Conservation (phyloP, 2,113 vertebrate species). For the Chascanopsetta lugubris region DNA sequence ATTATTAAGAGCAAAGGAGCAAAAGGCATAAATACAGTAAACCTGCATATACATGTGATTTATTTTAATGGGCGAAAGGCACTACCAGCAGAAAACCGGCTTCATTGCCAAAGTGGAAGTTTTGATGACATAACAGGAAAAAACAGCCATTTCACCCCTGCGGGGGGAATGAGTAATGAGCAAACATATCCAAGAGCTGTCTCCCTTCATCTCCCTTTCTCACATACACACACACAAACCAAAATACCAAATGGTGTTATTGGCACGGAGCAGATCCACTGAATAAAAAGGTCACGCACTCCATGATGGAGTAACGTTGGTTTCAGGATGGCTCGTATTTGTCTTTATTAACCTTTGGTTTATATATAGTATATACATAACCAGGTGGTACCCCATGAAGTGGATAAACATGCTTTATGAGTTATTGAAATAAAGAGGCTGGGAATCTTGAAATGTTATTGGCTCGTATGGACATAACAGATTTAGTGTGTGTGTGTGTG, state of each 20-base stretch:
- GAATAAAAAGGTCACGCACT: conserved; percentile 62
- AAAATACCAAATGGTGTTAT: conserved; percentile 51
- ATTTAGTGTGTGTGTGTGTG: too few species aligned
- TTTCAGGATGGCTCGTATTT: conserved; percentile 39
- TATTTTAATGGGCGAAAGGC: conserved; percentile 7
- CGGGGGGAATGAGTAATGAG: conserved; percentile 67
- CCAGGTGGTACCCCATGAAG: conserved; percentile 15
- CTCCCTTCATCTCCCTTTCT: conserved; percentile 2
- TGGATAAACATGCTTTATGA: conserved; percentile 26
- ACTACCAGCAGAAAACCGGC: conserved; percentile 29
- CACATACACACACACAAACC: conserved; percentile 10
- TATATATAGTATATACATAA: background rate
- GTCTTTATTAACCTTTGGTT: conserved; percentile 55
- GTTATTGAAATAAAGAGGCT: conserved; percentile 31
- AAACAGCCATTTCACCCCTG: conserved; percentile 63
- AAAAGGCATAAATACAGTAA: conserved; percentile 2
- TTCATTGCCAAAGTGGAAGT: conserved; percentile 55
- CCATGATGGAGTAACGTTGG: conserved; percentile 47
- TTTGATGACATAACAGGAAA: conserved; percentile 62
- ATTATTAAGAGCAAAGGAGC: conserved; percentile 6
- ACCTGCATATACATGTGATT: background rate
- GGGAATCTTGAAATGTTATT: conserved; percentile 19
- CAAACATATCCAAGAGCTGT: conserved; percentile 38
- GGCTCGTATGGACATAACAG: conserved; percentile 5
- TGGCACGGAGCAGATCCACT: conserved; percentile 30